phyloP scores from a whole-genome alignment of 2,797 vertebrate species.

The Eurystomus glaucurus region DNA sequence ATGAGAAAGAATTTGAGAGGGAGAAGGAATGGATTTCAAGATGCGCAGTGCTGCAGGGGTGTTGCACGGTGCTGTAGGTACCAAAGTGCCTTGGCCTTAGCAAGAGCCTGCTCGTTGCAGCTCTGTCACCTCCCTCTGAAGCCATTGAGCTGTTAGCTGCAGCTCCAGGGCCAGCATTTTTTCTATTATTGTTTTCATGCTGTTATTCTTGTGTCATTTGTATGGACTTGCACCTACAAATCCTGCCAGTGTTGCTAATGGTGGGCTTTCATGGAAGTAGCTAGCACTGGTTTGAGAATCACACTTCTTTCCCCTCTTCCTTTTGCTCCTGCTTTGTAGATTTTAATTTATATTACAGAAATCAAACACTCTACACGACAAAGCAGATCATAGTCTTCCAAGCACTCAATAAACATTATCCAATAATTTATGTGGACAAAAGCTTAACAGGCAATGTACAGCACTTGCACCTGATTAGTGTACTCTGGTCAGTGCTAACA shows the following conservation, averaged over 20 bases:
- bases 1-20: neutral
- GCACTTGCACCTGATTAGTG: neutral
- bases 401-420: neutral
- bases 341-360: neutral
- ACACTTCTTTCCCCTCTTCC: neutral
- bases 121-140: neutral
- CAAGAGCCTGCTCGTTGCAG: neutral
- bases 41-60: neutral
- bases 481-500: neutral
- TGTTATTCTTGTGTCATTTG: neutral
- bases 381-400: neutral
- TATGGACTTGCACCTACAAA: neutral
- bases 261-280: neutral
- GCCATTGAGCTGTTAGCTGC: fast-evolving
- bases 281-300: neutral
- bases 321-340: neutral
- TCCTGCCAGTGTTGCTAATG: fast-evolving
- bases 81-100: neutral
- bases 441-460: neutral
- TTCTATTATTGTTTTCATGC: neutral
- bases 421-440: neutral
- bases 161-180: neutral
- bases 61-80: neutral
- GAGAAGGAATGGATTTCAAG: neutral
- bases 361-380: neutral